phyloP scores from a whole-genome alignment of 1,140 invertebrate species.

The Andricus grossulariae region DNA sequence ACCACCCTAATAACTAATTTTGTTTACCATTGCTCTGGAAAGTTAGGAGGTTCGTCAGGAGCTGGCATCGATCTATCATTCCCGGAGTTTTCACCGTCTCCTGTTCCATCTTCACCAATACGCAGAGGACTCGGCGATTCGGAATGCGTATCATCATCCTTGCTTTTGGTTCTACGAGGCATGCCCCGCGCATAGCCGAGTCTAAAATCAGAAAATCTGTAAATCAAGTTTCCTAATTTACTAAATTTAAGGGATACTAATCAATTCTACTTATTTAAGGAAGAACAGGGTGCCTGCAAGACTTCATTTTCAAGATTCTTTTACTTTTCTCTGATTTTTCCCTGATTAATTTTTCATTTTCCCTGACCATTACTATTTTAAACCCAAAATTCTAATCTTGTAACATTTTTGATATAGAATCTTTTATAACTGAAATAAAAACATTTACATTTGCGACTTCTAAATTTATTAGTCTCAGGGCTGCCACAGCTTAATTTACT shows the following conservation, averaged over 20 bases:
- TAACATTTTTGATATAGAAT: too few relatives aligned
- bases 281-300: too few relatives aligned
- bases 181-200: constrained; percentile 71
- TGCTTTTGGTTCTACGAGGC: constrained; percentile 72
- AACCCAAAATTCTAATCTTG: too few relatives aligned
- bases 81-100: constrained; percentile 70
- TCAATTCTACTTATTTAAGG: too few relatives aligned
- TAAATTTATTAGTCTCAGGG: too few relatives aligned
- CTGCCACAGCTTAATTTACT: too few relatives aligned
- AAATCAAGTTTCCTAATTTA: not conserved
- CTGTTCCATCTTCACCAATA: constrained; percentile 68
- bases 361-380: too few relatives aligned
- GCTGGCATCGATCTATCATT: constrained; percentile 73
- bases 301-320: too few relatives aligned
- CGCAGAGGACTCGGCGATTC: constrained; percentile 73
- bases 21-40: constrained; percentile 84
- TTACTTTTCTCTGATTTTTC: too few relatives aligned
- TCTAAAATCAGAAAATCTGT: constrained; percentile 45
- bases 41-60: constrained; percentile 84
- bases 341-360: too few relatives aligned
- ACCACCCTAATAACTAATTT: not conserved
- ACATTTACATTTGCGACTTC: too few relatives aligned
- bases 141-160: constrained; percentile 74
- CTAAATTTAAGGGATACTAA: not conserved
- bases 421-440: too few relatives aligned